phyloP scores from a whole-genome alignment of 1,140 invertebrate species.

The Anoplophora glabripennis region DNA sequence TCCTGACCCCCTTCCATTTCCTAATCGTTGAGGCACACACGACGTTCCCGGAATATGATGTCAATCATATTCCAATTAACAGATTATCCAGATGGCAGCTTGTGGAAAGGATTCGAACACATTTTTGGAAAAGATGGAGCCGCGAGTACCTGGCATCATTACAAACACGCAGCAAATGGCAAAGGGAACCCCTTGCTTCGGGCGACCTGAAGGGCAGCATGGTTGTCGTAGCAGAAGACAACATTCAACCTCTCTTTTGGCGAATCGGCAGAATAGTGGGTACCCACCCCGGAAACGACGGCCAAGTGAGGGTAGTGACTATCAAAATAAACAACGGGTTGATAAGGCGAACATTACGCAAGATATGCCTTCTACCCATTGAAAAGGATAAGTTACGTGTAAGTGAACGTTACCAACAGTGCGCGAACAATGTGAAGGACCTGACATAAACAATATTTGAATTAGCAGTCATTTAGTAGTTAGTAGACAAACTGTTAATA shows the following conservation, averaged over 20 bases:
- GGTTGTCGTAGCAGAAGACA: constrained; percentile 34
- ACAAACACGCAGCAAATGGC: no score
- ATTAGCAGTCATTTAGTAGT: no score
- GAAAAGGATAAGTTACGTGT: not conserved
- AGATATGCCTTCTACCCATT: constrained; percentile 12
- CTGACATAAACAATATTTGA: no score
- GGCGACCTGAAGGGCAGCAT: constrained; percentile 20
- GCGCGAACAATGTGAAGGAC: no score
- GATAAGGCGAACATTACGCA: constrained; percentile 2
- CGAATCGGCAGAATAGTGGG: no score
- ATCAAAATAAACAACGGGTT: constrained; percentile 1
- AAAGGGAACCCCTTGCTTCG: no score
- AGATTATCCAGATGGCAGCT: no score
- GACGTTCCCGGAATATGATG: not conserved
- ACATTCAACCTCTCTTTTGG: constrained; percentile 21
- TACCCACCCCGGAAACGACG: constrained; percentile 22
- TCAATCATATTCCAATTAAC: not conserved
- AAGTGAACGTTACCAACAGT: no score
- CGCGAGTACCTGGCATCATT: not conserved
- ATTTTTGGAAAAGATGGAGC: not conserved
- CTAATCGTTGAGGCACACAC: no score
- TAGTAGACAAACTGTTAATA: no score
- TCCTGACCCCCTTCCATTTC: no score
- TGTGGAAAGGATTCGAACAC: not conserved
- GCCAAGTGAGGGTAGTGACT: constrained; percentile 12